Percentiles rank a stretch among this genome's conserved stretches.
phyloP scores from a whole-genome alignment of 2,113 vertebrate species.

The Crotalus tigris region DNA sequence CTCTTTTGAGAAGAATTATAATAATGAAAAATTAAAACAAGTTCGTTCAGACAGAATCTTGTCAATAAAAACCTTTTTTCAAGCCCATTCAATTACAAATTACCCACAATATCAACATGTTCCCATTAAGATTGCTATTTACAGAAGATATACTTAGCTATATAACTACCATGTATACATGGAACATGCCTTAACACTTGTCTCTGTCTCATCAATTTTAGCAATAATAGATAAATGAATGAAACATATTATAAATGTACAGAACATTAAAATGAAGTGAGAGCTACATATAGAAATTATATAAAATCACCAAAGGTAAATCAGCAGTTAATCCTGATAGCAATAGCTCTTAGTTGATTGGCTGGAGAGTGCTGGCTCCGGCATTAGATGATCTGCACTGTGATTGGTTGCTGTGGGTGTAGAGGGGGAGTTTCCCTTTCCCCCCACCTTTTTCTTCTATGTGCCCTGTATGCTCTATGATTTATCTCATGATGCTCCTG shows the following conservation, averaged over 20 bases:
- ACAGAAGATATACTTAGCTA: neutral
- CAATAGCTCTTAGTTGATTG: neutral
- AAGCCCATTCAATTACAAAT: neutral
- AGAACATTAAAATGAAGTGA: neutral
- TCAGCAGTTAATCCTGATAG: neutral
- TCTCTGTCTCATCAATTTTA: neutral
- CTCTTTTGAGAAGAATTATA: neutral
- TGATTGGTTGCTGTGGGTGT: neutral
- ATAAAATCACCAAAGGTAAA: neutral
- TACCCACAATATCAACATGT: neutral
- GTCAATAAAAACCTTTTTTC: neutral
- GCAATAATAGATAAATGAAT: neutral
- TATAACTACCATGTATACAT: neutral
- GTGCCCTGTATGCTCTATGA: neutral
- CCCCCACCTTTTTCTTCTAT: neutral
- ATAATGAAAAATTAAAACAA: neutral
- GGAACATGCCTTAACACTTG: neutral
- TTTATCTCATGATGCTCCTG: neutral
- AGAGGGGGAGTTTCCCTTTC: neutral
- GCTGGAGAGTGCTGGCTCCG: neutral
- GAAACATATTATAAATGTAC: neutral
- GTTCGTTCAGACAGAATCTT: neutral
- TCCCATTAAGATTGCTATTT: neutral
- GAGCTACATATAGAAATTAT: neutral
- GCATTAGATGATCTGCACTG: neutral